Evolutionary conservation across 92 coral and sea anemone genomes (phyloP).

Genomic region (Palythoa heliodiscus): DNA sequence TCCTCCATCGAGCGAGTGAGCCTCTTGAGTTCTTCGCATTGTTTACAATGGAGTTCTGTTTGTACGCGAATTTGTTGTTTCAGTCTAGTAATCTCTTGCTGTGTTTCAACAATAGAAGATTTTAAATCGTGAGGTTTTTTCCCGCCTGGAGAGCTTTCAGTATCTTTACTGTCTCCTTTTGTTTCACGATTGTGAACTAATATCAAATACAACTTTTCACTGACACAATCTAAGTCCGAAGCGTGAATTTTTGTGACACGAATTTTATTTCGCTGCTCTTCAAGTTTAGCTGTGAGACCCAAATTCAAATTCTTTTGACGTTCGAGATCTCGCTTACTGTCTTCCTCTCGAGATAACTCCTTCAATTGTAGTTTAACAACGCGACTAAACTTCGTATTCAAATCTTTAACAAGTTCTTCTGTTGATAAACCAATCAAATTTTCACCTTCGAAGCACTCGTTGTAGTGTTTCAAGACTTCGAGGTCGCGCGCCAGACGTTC

Average conservation of each 20-base stretch:
- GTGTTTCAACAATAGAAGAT: not conserved
- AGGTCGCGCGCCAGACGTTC: constrained; percentile 67
- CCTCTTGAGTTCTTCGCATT: constrained; percentile 54
- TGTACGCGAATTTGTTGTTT: constrained; percentile 62
- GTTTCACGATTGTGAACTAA: constrained; percentile 44
- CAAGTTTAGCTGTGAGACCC: constrained; percentile 49
- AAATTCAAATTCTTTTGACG: constrained; percentile 46
- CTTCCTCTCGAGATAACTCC: constrained; percentile 53
- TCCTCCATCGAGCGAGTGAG: constrained; percentile 62
- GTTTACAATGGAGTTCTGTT: constrained; percentile 59
- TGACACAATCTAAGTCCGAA: constrained; percentile 65
- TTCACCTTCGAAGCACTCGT: constrained; percentile 54
- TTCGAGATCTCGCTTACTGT: constrained; percentile 50
- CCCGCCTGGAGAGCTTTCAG: constrained; percentile 21
- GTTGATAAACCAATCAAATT: constrained; percentile 54
- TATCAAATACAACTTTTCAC: constrained; percentile 55
- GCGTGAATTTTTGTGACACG: constrained; percentile 56
- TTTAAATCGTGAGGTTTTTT: constrained; percentile 13
- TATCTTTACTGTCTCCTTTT: constrained; percentile 11
- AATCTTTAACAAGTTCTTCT: constrained; percentile 71
- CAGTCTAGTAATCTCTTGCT: constrained; percentile 14
- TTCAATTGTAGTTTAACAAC: constrained; percentile 66
- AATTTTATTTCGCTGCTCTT: constrained; percentile 52
- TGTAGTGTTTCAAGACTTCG: constrained; percentile 58
- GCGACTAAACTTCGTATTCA: constrained; percentile 49